These are phyloP conservation scores for Scaptomyza graminum DNA, from an alignment of 1,140 invertebrate genomes.

Conservation along the genomic window DNA sequence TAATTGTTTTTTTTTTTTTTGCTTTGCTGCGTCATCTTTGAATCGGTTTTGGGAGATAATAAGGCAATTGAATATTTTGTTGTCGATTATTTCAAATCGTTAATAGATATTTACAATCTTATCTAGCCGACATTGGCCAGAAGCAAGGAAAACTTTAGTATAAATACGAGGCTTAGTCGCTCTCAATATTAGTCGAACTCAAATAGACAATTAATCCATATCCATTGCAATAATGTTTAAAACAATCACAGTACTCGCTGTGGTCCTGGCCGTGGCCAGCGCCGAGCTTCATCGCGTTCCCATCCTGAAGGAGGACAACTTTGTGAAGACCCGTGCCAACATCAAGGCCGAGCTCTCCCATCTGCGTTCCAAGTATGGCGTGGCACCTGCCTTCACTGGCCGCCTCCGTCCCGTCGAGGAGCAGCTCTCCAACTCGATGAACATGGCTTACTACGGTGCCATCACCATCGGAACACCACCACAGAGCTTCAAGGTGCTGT, in stretches of 20 bases:
- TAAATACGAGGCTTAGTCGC: constrained; percentile 44
- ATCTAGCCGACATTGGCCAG: constrained; percentile 14
- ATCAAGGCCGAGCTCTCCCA: constrained; percentile 61
- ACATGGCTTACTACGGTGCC: constrained; percentile 98
- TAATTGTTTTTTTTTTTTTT: neutral
- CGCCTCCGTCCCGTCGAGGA: constrained; percentile 84
- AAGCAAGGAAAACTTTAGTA: constrained; percentile 23
- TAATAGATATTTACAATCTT: constrained; percentile 38
- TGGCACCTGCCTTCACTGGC: constrained; percentile 21
- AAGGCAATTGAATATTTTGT: constrained; percentile 15
- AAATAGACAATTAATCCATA: constrained; percentile 42
- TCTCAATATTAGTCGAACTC: constrained; percentile 59
- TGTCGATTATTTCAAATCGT: neutral
- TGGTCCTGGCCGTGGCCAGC: constrained; percentile 63
- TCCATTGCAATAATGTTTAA: constrained; percentile 57
- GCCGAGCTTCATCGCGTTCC: constrained; percentile 67
- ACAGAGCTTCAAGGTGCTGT: constrained; percentile 97
- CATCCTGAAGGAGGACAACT: constrained; percentile 64
- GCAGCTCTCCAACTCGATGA: constrained; percentile 95
- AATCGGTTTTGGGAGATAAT: constrained; percentile 18
- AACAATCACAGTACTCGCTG: constrained; percentile 36
- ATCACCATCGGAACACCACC: constrained; percentile 96
- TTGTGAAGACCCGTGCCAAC: constrained; percentile 67
- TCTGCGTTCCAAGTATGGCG: constrained; percentile 56
- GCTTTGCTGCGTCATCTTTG: neutral